Evolutionary conservation across 2,797 vertebrate genomes (phyloP).

Genomic region (Gymnothorax reevesii): DNA sequence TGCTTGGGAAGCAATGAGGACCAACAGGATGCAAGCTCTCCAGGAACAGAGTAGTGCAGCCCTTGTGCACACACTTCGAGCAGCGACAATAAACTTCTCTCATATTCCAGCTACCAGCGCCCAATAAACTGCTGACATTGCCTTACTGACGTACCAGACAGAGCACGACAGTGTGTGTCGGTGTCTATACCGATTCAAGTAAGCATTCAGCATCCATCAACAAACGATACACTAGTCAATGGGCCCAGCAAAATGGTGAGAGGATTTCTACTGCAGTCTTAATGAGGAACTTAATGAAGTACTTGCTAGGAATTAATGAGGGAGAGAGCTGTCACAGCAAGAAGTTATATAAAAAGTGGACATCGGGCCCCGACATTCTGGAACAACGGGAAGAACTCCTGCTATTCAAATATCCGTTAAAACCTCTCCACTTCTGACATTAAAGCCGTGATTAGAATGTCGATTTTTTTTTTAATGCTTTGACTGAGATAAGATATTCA

Average conservation of each 20-base stretch:
- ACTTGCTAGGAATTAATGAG: background rate
- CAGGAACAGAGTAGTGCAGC: background rate
- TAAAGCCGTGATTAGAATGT: background rate
- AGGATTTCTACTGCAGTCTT: too few species aligned
- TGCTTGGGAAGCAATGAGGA: too few species aligned
- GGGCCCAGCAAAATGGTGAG: background rate
- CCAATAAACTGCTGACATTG: background rate
- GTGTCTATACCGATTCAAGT: background rate
- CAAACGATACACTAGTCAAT: background rate
- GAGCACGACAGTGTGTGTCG: background rate
- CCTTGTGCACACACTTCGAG: background rate
- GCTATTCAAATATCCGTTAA: background rate
- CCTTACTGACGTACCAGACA: background rate
- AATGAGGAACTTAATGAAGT: too few species aligned
- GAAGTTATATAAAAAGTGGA: background rate
- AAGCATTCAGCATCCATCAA: background rate
- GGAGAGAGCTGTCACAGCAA: conserved; percentile 1
- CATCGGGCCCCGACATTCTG: background rate
- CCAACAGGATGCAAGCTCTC: too few species aligned
- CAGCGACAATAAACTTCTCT: background rate
- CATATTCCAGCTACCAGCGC: background rate
- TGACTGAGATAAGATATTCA: background rate
- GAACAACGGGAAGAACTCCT: background rate
- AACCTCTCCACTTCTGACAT: background rate
- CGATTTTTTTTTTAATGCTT: background rate